Evolutionary conservation across 92 coral and sea anemone genomes (phyloP).

Genomic region (Anthopleura xanthogrammica): DNA sequence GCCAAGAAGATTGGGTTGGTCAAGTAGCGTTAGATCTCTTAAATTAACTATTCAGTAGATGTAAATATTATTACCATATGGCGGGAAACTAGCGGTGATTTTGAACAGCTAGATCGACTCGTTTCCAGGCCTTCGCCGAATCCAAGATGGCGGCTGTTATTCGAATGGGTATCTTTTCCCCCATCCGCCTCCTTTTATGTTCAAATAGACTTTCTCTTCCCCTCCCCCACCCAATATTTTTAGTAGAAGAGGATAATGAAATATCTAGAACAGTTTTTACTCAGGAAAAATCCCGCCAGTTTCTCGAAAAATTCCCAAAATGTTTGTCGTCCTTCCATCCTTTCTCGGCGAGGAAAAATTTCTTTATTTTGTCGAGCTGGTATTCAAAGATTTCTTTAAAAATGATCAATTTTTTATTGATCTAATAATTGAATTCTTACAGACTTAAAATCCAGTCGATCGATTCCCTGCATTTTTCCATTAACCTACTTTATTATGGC

Average conservation of each 20-base stretch:
- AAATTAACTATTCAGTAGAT: background rate
- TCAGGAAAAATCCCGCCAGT: background rate
- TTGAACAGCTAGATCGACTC: background rate
- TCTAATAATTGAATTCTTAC: background rate
- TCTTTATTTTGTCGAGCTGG: background rate
- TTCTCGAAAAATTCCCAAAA: background rate
- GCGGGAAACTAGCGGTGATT: slow-evolving; percentile 1
- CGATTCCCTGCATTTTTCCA: too few relatives aligned
- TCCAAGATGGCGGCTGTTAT: slow-evolving; percentile 7
- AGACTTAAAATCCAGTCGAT: background rate
- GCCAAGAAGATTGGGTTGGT: slow-evolving; percentile 99
- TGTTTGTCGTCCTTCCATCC: background rate
- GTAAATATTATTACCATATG: background rate
- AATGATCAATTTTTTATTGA: background rate
- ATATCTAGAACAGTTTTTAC: too few relatives aligned
- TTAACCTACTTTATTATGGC: too few relatives aligned
- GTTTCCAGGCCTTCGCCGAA: slow-evolving; percentile 4
- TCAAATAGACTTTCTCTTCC: too few relatives aligned
- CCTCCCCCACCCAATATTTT: too few relatives aligned
- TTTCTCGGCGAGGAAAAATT: background rate
- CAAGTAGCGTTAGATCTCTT: slow-evolving; percentile 59
- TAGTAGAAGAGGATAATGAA: too few relatives aligned
- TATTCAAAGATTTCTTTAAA: background rate
- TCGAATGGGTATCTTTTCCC: background rate
- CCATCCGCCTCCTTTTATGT: background rate